These are phyloP conservation scores for Eupithecia exiguata DNA, from an alignment of 2,888 invertebrate species.

Conservation along the genomic window DNA sequence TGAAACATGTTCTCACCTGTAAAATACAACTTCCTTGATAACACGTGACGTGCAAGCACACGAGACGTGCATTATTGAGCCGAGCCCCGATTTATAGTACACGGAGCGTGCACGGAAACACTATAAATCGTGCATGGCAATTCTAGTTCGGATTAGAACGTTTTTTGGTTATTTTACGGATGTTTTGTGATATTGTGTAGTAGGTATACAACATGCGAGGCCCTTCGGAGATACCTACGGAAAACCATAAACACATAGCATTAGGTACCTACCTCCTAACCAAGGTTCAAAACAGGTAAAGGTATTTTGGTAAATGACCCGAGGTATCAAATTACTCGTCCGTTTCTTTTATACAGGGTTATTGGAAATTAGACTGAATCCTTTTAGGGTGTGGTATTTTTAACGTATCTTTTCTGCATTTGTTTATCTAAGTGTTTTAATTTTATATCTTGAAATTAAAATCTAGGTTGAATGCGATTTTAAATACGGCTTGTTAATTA, in stretches of 20 bases:
- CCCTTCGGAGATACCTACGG: background rate
- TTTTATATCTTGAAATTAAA: no score
- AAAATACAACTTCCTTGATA: constrained; percentile 30
- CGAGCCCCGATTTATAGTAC: constrained; percentile 31
- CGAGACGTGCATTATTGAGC: constrained; percentile 36
- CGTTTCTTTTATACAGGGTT: no score
- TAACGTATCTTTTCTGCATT: no score
- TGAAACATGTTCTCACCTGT: constrained; percentile 23
- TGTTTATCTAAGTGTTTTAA: no score
- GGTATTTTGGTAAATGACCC: no score
- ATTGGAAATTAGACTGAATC: no score
- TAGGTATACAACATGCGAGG: background rate
- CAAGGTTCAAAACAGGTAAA: no score
- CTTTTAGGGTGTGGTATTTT: no score
- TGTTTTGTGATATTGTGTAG: constrained; percentile 17
- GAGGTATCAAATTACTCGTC: no score
- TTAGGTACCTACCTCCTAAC: background rate
- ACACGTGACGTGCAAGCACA: constrained; percentile 30
- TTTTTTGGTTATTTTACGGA: constrained; percentile 24
- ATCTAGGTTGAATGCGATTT: no score
- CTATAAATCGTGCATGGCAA: constrained; percentile 39
- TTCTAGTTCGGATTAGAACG: constrained; percentile 31
- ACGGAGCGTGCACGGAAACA: constrained; percentile 31
- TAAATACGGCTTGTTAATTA: no score
- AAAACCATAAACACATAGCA: no score